These are phyloP conservation scores for Laspeyria flexula DNA, from an alignment of 2,888 invertebrate genomes.

Conservation along the genomic window DNA sequence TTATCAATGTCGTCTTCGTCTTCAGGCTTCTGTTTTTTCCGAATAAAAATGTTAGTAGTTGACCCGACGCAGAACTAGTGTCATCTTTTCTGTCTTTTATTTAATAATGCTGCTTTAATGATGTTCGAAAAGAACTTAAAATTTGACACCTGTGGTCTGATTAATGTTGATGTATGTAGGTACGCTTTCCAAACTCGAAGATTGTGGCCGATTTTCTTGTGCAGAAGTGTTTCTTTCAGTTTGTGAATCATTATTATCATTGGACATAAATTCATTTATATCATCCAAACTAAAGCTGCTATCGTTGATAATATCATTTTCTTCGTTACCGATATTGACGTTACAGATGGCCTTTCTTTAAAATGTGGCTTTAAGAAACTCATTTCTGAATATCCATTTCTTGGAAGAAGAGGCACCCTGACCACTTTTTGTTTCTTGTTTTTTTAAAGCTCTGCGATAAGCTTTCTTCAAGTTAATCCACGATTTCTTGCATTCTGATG, in stretches of 20 bases:
- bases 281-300: conserved; percentile 14
- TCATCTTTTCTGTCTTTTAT: conserved; percentile 6
- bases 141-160: conserved; percentile 6
- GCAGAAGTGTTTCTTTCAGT: conserved; percentile 12
- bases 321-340: conserved; percentile 11
- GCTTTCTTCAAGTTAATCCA: conserved; percentile 7
- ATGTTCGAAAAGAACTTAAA: conserved; percentile 8
- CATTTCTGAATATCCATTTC: conserved; percentile 12
- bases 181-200: conserved; percentile 8
- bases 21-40: conserved; percentile 9
- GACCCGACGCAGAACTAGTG: conserved; percentile 3
- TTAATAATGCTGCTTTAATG: conserved; percentile 8
- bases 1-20: conserved; percentile 7
- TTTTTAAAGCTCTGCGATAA: conserved; percentile 4
- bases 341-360: conserved; percentile 11
- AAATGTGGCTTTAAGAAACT: conserved; percentile 9
- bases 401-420: conserved; percentile 3
- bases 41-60: conserved; percentile 7
- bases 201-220: conserved; percentile 8
- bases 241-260: conserved; percentile 11
- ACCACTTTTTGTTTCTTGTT: conserved; percentile 9
- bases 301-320: conserved; percentile 5
- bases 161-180: conserved; percentile 7
- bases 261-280: conserved; percentile 10
- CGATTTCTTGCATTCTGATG: conserved; percentile 5